Base-by-base conservation (phyloP, 2,888 invertebrate genomes). In the Coenonympha glycerion region DNA sequence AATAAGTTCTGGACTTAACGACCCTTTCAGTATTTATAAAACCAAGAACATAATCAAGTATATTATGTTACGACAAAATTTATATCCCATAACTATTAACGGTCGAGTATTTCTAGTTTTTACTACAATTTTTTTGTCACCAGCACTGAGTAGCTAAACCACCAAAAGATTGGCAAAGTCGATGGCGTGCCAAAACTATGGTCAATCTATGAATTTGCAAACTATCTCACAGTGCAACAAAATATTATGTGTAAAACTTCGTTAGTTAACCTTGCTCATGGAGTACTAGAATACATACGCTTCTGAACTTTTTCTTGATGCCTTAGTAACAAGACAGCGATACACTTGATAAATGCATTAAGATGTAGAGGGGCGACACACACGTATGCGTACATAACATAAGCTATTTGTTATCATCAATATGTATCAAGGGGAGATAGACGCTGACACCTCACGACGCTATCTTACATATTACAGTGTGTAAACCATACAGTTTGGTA, bases 341-440 rank as follows among this genome's bases (percentile, higher is more conserved):
- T n/a, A 19, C 18, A 34, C 18, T 6, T 3, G n/a, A 34, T 18
- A n/a, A 19, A 19, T n/a, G 21, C 13, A 2, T 9, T 19, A 18
- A 37, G 33, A 9, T 11, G 19, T 21, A 33, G 6, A 28, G 30
- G 16, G 22, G 30, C n/a, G 30, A 22, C 24, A 28, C 13, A 47
- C 40, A 50, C 24, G 15, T 30, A 42, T 26, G 30, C 41, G 47
- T 15, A 45, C 22, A 30, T 52, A 52, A 36, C 46, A 24, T 30
- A 33, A 41, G 46, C 36, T 46, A 52, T 53, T 34, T 33, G 45
- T 39, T 52, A 49, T 55, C 53, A 50, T 56, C 55, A 56, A 56
- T 56, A 53, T 47, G 40, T 53, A 53, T 56, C 55, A 53, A 42
- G 34, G 18, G 24, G 37, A 47, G 26, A 50, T 53, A 52, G 53